Evolutionary conservation across 2,797 vertebrate species (phyloP).

Genomic region (Odontamblyopus rebecca): DNA sequence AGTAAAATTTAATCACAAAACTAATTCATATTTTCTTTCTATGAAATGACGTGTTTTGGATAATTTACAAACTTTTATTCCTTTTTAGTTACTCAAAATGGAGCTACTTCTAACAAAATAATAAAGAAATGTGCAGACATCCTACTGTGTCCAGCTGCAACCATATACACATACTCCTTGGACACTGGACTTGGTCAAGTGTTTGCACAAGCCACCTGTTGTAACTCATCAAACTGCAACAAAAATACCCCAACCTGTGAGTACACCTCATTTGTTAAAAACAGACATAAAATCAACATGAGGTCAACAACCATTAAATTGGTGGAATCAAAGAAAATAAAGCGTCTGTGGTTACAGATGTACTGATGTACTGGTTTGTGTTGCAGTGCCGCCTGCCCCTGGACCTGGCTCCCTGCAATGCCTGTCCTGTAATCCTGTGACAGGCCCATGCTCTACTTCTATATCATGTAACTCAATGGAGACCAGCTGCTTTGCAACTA

Average conservation of each 20-base stretch:
- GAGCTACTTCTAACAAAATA: not conserved
- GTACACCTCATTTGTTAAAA: not conserved
- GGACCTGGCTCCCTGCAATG: not conserved
- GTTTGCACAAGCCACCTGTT: not conserved
- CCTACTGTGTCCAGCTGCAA: not conserved
- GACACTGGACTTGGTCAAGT: not conserved
- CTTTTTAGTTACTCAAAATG: not conserved
- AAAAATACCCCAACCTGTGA: not conserved
- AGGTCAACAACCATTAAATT: not conserved
- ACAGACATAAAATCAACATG: too few relatives aligned
- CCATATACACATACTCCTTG: not conserved
- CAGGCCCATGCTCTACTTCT: not conserved
- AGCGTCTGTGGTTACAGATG: not conserved
- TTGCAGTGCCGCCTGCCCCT: not conserved
- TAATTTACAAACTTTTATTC: not conserved
- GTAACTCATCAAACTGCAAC: not conserved
- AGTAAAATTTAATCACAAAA: not conserved
- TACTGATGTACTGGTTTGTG: not conserved
- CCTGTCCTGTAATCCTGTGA: not conserved
- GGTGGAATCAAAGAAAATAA: not conserved
- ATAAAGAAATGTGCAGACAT: not conserved
- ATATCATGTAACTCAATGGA: not conserved
- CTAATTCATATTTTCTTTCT: not conserved
- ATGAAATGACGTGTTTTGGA: not conserved
- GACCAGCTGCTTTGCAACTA: too few relatives aligned